These are phyloP conservation scores for Acleris cristana DNA, from an alignment of 2,888 invertebrate species.

Conservation along the genomic window DNA sequence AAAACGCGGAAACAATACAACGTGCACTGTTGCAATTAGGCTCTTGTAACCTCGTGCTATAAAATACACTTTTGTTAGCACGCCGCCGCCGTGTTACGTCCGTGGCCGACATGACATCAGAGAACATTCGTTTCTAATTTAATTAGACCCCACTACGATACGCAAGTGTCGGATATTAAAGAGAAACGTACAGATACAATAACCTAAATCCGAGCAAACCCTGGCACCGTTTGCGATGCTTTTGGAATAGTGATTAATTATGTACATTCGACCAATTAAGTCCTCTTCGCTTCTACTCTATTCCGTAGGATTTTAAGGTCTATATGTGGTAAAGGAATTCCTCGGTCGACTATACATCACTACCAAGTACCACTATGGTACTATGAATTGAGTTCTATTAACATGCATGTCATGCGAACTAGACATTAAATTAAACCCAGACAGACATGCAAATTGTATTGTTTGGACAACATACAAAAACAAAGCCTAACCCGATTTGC, in stretches of 20 bases:
- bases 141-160: slow-evolving; percentile 45
- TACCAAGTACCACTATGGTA: not conserved
- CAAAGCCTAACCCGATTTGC: slow-evolving; percentile 13
- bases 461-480: not conserved
- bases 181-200: slow-evolving; percentile 30
- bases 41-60: slow-evolving; percentile 10
- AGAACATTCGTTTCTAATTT: slow-evolving; percentile 45
- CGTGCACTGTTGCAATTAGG: slow-evolving; percentile 4
- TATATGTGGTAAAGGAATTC: not conserved
- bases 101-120: slow-evolving; percentile 29
- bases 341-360: too few relatives aligned
- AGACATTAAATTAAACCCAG: slow-evolving; percentile 11
- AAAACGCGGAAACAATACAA: slow-evolving; percentile 21
- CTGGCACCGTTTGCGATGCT: slow-evolving; percentile 1
- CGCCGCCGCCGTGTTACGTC: slow-evolving; percentile 1
- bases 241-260: too few relatives aligned
- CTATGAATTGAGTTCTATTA: not conserved
- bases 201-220: slow-evolving; percentile 21
- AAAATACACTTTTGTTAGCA: slow-evolving; percentile 19
- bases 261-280: too few relatives aligned
- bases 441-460: slow-evolving; percentile 1
- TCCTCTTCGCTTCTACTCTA: not conserved
- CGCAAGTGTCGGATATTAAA: slow-evolving; percentile 29
- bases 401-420: slow-evolving; percentile 24
- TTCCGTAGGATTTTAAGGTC: not conserved